These are phyloP conservation scores for Melieria crassipennis DNA, from an alignment of 2,888 invertebrate species.

Conservation along the genomic window DNA sequence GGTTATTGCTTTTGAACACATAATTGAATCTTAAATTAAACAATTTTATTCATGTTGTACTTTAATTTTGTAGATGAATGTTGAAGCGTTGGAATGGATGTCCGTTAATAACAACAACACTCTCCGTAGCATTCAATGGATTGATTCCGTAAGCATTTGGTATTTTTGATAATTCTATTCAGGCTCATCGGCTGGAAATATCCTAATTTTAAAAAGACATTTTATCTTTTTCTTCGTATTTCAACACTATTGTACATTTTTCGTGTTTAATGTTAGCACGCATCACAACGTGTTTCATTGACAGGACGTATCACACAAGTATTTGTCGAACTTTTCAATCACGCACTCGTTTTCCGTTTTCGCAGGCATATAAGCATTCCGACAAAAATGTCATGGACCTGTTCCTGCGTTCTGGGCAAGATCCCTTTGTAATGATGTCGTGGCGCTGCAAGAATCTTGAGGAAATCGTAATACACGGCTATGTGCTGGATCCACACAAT, in stretches of 20 bases:
- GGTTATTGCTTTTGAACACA: too few species aligned
- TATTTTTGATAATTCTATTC: neutral
- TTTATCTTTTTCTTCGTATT: too few species aligned
- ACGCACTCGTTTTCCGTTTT: constrained; percentile 24
- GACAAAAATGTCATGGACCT: constrained; percentile 58
- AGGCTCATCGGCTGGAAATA: too few species aligned
- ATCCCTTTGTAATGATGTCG: constrained; percentile 72
- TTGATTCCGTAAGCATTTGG: constrained; percentile 59
- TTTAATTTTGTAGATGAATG: constrained; percentile 57
- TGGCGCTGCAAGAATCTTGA: constrained; percentile 70
- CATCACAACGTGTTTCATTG: too few species aligned
- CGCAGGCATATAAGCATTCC: constrained; percentile 57
- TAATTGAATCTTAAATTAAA: neutral
- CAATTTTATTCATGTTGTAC: neutral
- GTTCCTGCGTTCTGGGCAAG: constrained; percentile 57
- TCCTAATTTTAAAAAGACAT: too few species aligned
- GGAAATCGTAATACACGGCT: constrained; percentile 69
- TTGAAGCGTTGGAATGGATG: constrained; percentile 63
- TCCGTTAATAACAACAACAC: constrained; percentile 61
- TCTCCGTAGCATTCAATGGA: constrained; percentile 63
- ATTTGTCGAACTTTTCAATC: neutral
- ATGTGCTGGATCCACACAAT: constrained; percentile 64
- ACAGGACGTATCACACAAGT: neutral
- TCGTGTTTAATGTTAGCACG: too few species aligned
- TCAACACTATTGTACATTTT: too few species aligned